Evolutionary conservation across 2,797 vertebrate genomes (phyloP), one percentile per base, ranked within the genome.

Genomic region (Gephyroberyx darwinii): DNA sequence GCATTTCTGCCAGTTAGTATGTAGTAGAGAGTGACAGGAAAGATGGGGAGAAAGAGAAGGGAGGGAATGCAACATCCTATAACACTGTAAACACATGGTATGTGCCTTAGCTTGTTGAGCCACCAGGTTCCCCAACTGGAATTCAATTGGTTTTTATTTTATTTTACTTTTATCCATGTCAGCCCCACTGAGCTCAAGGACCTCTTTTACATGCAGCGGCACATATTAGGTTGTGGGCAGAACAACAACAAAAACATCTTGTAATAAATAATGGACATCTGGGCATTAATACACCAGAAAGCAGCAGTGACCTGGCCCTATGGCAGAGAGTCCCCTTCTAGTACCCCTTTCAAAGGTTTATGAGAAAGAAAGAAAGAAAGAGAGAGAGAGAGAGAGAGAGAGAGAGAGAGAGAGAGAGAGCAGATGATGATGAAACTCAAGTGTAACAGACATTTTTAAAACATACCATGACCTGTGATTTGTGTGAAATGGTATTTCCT

Each of bases 391-490:
- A 26, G 26, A 55, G 30, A 56, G 26, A 65, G 69, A 69, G 61
- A 72, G 67, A 39, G n/a, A 35, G 59, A 50, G 58, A 13, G 35
- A 26, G 31, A 45, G 51, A 64, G 62, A 26, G 54, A 63, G 61
- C 2, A 70, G 61, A 73, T 77, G 75, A 93, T 93, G 92, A 94
- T 92, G 92, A 92, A 93, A 94, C 81, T 71, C 70, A 59, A 84
- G 80, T 84, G 92, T 91, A 93, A 94, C 81, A 90, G 69, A 74
- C 62, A 65, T 84, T 86, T 82, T 75, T 16, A 67, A 80, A 82
- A 77, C 59, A 71, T 66, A 80, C 75, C 64, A 78, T 70, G 68
- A 76, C 55, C 74, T 84, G 58, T 67, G 83, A 86, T 83, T 90
- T 73, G 75, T 82, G 72, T 76, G 68, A 87, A 86, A 87, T 17